Evolutionary conservation across 2,797 vertebrate species (phyloP), one percentile per base, ranked within the genome.

Genomic region (Otolemur crassicaudatus): DNA sequence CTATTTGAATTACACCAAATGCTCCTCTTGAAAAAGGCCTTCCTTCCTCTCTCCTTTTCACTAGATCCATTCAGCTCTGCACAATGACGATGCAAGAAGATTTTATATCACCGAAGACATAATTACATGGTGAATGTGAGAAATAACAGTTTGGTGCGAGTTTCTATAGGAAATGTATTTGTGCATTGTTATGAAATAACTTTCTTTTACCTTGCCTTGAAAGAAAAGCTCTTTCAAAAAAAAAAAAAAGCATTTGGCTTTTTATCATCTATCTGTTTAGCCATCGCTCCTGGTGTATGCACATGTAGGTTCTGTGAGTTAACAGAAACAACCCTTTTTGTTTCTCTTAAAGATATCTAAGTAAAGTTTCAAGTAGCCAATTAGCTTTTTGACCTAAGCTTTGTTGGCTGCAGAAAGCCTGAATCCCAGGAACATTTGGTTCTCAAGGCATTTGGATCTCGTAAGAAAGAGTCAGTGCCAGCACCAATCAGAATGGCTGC

Each of bases 361-460:
- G 98, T 91, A 98, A 98, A 98, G 98, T 98, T 98, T 97, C 97
- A 97, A 97, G 97, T 97, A 98, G 97, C 98, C 98, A 98, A 98
- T 98, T 98, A 98, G 98, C 97, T 98, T 98, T 98, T 98, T 98
- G 98, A 98, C 98, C 97, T 98, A 93, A 98, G 98, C 98, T 98
- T 98, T 98, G 97, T 97, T 98, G 98, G 98, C 98, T 98, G 97
- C 94, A 98, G 97, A 98, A 98, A 98, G 98, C 95, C 96, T 97
- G 98, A 98, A 98, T 98, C 98, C 97, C 98, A 98, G 98, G 98
- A 98, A 98, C 98, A 98, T 98, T 98, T 98, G 98, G 98, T 98
- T 98, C 98, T 97, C 98, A 98, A 97, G 98, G 98, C 98, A 98
- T 98, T 98, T 99, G 98, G 98, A 98, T 98, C 97, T 97, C 19